Conservation (phyloP, 2,113 vertebrate species). For the Columba janthina region DNA sequence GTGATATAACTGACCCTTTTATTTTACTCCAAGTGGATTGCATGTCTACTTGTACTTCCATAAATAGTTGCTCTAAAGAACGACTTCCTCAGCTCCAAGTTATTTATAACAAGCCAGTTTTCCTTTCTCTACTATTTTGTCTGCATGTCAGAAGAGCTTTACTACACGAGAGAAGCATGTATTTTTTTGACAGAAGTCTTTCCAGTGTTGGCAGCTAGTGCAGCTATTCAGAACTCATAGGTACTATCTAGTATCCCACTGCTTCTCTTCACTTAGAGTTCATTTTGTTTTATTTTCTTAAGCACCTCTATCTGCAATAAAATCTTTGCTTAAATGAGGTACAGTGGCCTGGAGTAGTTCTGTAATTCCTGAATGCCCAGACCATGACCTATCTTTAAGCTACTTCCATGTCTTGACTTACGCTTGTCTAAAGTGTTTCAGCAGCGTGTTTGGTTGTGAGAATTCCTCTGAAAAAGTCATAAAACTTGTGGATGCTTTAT, state of each 20-base stretch:
- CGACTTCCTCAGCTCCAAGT: neutral
- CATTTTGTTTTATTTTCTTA: neutral
- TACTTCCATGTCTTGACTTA: neutral
- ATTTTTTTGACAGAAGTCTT: neutral
- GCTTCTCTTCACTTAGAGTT: neutral
- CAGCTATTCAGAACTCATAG: neutral
- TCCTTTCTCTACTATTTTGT: neutral
- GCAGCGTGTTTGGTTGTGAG: neutral
- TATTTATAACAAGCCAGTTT: neutral
- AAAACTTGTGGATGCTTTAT: neutral
- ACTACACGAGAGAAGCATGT: neutral
- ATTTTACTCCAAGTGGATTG: neutral
- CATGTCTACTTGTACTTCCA: neutral
- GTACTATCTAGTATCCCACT: neutral
- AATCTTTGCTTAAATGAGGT: neutral
- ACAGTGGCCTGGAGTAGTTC: neutral
- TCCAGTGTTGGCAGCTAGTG: neutral
- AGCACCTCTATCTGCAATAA: neutral
- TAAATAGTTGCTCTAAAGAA: neutral
- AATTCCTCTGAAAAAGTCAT: neutral
- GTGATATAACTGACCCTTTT: neutral
- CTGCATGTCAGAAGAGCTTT: neutral
- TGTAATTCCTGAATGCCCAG: neutral
- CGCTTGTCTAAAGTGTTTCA: neutral
- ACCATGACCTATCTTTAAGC: neutral